Evolutionary conservation across 2,797 vertebrate species (phyloP), one percentile per base, ranked within the genome.

Genomic region (Melanotaenia trifasciata): DNA sequence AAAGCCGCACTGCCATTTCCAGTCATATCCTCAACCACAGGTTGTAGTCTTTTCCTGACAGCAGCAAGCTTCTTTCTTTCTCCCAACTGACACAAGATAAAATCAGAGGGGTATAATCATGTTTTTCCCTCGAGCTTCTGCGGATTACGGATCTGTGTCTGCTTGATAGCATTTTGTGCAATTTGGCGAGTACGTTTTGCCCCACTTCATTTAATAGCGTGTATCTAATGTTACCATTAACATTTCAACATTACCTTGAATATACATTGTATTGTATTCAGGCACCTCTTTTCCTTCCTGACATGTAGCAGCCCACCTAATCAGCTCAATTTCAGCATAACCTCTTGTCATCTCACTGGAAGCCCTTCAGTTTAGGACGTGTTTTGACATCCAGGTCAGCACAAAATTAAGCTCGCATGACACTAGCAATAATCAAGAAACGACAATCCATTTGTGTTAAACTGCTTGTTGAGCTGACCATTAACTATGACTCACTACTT

Each of bases 401-500:
- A 61, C 76, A 82, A 81, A 91, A 93, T 88, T 71, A 88, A 84
- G 79, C 85, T 74, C 33, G 28, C 56, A 24, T 76, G 85, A 79
- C 81, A 88, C 81, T 9, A 50, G 81, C 83, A 76, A 81, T 85
- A 90, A 92, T 89, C 72, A 90, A 82, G 71, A 85, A 87, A 84
- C 70, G 82, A 24, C 80, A 35, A 79, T 88, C 63, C 78, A 80
- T 92, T 85, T 86, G 84, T 90, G 87, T 90, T 84, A 81, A 87
- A 74, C 82, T n/a, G 61, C 86, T 78, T 67, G 76, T 86, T 75
- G 80, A 85, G 80, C 85, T 86, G 86, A 89, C 89, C 88, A 81
- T 87, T 89, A 87, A 78, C 74, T 16, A 26, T 91, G 90, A 92
- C 80, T 92, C 88, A 90, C 84, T 76, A 30, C 20, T 80, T 83